Conservation (phyloP, 2,113 vertebrate species). For the Hydrochoerus hydrochaeris region DNA sequence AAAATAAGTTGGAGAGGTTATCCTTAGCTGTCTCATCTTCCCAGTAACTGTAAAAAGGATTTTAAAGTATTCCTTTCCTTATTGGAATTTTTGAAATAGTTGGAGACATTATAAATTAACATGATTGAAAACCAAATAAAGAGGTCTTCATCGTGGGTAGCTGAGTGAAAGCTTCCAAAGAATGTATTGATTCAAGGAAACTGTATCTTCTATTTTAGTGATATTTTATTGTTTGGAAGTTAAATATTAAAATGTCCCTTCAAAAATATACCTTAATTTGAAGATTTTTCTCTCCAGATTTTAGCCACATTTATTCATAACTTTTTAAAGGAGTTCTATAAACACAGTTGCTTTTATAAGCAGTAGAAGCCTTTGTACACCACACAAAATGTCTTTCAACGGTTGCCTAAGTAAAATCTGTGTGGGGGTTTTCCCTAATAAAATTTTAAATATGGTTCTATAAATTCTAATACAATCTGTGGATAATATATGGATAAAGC, state of each 20-base stretch:
- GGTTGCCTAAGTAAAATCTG: conserved; percentile 33
- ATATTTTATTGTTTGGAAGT: not conserved
- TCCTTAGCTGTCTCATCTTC: conserved; percentile 2
- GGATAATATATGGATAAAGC: conserved; percentile 62
- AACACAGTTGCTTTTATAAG: conserved; percentile 65
- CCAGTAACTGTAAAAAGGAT: conserved; percentile 39
- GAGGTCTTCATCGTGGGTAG: conserved; percentile 12
- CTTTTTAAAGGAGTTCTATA: conserved; percentile 72
- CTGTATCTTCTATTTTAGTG: conserved; percentile 32
- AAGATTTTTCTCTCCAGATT: conserved; percentile 60
- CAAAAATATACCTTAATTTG: conserved; percentile 58
- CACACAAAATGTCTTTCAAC: conserved; percentile 36
- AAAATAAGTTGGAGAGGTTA: conserved; percentile 77
- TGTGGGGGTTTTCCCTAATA: conserved; percentile 68
- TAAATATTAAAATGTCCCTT: conserved; percentile 11
- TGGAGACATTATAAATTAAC: conserved; percentile 48
- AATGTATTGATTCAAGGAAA: conserved; percentile 53
- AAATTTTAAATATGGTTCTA: conserved; percentile 71
- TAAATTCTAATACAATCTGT: conserved; percentile 65
- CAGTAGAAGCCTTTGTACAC: conserved; percentile 46
- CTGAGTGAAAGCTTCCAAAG: conserved; percentile 62
- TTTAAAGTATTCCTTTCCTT: conserved; percentile 67
- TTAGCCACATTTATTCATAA: conserved; percentile 52
- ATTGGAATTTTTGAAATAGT: conserved; percentile 49
- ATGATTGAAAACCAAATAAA: conserved; percentile 47